phyloP scores from a whole-genome alignment of 2,113 vertebrate genomes.

The Syrrhaptes paradoxus region DNA sequence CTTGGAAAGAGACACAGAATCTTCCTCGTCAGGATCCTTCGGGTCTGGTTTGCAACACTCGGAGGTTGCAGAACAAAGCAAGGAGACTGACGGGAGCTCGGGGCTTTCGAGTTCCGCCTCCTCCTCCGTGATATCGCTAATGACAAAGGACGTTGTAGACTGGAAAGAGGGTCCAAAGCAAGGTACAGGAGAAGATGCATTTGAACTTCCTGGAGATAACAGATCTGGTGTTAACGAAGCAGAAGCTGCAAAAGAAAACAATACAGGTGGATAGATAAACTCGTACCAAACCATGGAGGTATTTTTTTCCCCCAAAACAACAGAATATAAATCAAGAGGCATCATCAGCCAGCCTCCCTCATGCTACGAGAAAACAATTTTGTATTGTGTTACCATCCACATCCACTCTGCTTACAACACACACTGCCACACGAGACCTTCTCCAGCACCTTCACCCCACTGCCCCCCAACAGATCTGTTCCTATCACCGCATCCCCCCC shows the following conservation, averaged over 20 bases:
- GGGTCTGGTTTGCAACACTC: conserved; percentile 83
- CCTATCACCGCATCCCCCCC: neutral
- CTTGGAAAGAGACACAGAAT: conserved; percentile 93
- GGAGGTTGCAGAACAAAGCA: conserved; percentile 87
- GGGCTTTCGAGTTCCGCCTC: conserved; percentile 90
- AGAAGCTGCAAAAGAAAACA: conserved; percentile 80
- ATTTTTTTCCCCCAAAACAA: neutral
- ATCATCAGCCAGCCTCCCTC: neutral
- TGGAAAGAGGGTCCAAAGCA: conserved; percentile 93
- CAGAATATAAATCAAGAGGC: neutral
- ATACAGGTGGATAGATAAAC: neutral
- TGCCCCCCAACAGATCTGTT: neutral
- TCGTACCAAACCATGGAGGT: neutral
- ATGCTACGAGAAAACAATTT: neutral
- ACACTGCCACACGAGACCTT: neutral
- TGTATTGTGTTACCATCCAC: too few species aligned
- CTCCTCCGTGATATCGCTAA: conserved; percentile 95
- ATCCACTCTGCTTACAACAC: neutral
- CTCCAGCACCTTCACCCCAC: neutral
- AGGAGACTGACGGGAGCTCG: conserved; percentile 83
- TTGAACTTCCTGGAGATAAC: conserved; percentile 92
- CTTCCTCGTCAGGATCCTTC: conserved; percentile 88
- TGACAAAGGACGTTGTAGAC: conserved; percentile 94
- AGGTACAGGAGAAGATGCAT: conserved; percentile 89
- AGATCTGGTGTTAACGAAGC: conserved; percentile 91